A percentile compares a stretch with the other conserved stretches of the same genome.
Evolutionary conservation across 2,113 vertebrate genomes (phyloP).

Genomic region (Sylvia atricapilla): DNA sequence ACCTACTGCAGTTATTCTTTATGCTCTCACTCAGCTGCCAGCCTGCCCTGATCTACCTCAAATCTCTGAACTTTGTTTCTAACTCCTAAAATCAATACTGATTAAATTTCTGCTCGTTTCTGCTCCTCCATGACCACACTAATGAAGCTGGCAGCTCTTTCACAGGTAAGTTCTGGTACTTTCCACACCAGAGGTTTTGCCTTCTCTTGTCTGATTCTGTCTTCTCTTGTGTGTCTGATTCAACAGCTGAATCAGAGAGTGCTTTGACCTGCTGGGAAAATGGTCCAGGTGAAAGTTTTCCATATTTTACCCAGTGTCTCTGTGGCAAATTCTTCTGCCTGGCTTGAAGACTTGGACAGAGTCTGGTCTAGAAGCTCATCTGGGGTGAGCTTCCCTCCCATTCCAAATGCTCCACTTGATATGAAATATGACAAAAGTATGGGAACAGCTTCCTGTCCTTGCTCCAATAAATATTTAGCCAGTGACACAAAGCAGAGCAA

Average conservation of each 20-base stretch:
- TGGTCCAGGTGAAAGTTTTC: not conserved
- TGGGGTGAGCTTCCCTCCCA: not conserved
- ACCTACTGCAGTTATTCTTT: not conserved
- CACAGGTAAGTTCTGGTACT: not conserved
- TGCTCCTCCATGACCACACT: not conserved
- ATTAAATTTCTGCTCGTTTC: not conserved
- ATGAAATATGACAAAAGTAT: not conserved
- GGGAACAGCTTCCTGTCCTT: not conserved
- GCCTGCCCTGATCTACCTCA: not conserved
- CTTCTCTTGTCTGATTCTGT: not conserved
- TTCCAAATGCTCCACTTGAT: not conserved
- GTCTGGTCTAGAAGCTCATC: not conserved
- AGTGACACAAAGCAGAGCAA: constrained; percentile 40
- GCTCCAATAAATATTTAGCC: constrained; percentile 18
- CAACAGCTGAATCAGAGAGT: not conserved
- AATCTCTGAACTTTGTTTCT: not conserved
- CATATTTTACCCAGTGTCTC: not conserved
- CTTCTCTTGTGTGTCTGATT: not conserved
- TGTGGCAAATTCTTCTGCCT: not conserved
- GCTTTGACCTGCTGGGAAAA: not conserved
- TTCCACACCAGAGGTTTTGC: not conserved
- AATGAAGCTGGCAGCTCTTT: not conserved
- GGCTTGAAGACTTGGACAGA: not conserved
- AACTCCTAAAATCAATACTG: not conserved
- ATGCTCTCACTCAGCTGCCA: not conserved